A percentile compares a stretch with the other conserved stretches of the same genome.
Conservation (phyloP, 2,113 vertebrate species). For the Mormyrus lacerda region DNA sequence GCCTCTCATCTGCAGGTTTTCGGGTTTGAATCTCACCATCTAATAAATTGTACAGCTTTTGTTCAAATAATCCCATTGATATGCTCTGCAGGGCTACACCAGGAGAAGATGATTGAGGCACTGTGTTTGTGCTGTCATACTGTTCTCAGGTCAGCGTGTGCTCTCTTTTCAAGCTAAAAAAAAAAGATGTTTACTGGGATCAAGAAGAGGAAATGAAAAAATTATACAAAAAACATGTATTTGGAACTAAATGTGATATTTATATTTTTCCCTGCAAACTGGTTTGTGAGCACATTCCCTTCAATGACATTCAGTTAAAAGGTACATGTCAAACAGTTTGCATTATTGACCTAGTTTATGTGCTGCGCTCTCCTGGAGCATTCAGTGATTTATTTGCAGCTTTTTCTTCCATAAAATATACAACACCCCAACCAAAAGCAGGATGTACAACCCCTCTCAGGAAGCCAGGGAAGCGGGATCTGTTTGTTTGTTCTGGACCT, state of each 20-base stretch:
- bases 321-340: neutral
- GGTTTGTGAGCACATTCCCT: neutral
- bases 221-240: neutral
- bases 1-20: neutral
- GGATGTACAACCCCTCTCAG: neutral
- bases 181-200: neutral
- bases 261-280: neutral
- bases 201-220: neutral
- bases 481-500: neutral
- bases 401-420: neutral
- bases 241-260: neutral
- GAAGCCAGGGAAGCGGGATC: neutral
- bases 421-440: neutral
- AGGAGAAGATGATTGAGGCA: neutral
- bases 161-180: neutral
- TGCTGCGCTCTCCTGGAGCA: neutral
- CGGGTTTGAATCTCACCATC: neutral
- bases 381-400: neutral
- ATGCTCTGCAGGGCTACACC: neutral
- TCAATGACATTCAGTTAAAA: neutral
- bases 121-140: neutral
- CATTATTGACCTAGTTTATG: neutral
- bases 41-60: neutral
- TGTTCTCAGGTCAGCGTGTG: neutral
- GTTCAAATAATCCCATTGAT: neutral